Conservation (phyloP, 30 jellyfish, hydroid and myxozoan species). For the Clytia hemisphaerica region DNA sequence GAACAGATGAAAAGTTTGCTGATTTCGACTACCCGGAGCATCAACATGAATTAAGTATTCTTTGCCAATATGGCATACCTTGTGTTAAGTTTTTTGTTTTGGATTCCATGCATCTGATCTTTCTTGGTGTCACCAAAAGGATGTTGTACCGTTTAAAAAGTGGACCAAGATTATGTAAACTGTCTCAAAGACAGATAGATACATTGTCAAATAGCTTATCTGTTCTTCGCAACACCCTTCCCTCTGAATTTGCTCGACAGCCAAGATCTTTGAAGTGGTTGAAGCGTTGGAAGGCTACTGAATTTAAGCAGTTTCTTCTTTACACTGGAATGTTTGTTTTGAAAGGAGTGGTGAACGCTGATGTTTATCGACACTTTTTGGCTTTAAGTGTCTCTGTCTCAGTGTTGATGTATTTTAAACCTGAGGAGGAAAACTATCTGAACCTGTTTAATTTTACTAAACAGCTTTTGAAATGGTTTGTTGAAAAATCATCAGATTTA, state of each 20-base stretch:
- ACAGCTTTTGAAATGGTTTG: constrained; percentile 12
- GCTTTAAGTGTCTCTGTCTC: background rate
- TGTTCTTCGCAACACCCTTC: too few relatives aligned
- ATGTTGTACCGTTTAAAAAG: too few relatives aligned
- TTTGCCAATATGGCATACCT: background rate
- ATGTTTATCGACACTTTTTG: background rate
- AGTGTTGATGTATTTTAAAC: background rate
- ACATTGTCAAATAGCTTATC: too few relatives aligned
- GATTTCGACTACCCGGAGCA: too few relatives aligned
- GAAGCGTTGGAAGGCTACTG: too few relatives aligned
- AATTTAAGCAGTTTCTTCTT: too few relatives aligned
- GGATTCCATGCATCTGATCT: constrained; percentile 36
- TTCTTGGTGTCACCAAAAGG: constrained; percentile 22
- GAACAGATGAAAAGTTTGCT: too few relatives aligned
- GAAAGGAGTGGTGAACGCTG: background rate
- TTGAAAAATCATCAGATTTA: background rate
- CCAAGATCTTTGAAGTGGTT: too few relatives aligned
- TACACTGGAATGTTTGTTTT: constrained; percentile 4
- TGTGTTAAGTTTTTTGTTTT: constrained; percentile 4
- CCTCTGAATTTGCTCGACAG: too few relatives aligned
- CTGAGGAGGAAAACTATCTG: background rate
- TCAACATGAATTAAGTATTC: too few relatives aligned
- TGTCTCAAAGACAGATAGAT: too few relatives aligned
- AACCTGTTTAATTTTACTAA: background rate
- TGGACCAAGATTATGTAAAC: too few relatives aligned